Conservation (phyloP, 2,797 vertebrate genomes). For the Sternotherus odoratus region DNA sequence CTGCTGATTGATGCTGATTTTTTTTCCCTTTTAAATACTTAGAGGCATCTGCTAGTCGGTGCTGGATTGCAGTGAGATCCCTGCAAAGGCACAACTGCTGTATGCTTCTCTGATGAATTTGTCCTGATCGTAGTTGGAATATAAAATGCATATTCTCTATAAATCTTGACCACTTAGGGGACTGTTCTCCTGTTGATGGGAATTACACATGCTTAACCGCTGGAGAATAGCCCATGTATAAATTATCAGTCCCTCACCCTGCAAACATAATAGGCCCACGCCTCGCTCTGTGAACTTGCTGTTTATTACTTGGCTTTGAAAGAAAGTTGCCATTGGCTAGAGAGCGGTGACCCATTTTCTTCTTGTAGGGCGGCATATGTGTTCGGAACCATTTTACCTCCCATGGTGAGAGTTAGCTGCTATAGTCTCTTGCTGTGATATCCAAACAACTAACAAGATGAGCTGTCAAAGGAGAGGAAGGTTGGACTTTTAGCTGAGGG, state of each 20-base stretch:
- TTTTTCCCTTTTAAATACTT: slow-evolving; percentile 37
- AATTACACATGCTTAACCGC: background rate
- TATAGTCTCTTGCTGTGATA: background rate
- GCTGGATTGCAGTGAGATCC: background rate
- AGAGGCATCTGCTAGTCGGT: background rate
- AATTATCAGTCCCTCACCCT: background rate
- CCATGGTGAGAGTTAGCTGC: background rate
- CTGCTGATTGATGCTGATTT: slow-evolving; percentile 55
- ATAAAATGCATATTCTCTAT: background rate
- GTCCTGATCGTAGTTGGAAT: background rate
- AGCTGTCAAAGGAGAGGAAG: background rate
- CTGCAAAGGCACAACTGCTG: background rate
- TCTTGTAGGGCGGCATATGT: slow-evolving; percentile 46
- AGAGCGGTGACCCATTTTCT: slow-evolving; percentile 38
- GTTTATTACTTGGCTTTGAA: slow-evolving; percentile 60
- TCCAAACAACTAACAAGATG: no score
- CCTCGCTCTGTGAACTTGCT: slow-evolving; percentile 20
- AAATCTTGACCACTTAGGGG: slow-evolving; percentile 1
- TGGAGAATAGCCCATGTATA: background rate
- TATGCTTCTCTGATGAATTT: slow-evolving; percentile 22
- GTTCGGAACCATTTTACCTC: background rate
- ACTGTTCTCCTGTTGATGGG: background rate
- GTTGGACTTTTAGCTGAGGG: background rate
- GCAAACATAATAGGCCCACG: slow-evolving; percentile 2
- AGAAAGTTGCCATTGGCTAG: slow-evolving; percentile 53